Base-by-base conservation (phyloP, 2,113 vertebrate species). In the Leptodactylus fuscus region DNA sequence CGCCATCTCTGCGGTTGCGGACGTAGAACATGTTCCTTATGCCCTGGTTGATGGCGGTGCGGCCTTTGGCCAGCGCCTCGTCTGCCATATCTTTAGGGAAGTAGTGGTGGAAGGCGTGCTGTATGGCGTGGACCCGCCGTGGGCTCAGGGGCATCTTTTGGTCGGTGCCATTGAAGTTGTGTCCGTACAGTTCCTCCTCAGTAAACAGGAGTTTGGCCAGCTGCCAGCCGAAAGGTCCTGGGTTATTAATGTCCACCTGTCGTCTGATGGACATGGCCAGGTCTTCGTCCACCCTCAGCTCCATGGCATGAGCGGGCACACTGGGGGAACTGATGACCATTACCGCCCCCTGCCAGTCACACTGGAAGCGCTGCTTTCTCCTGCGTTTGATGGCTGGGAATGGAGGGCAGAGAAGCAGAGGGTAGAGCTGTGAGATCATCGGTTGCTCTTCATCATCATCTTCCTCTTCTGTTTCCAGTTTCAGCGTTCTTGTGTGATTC, bases 11-110 rank as follows among this genome's bases (percentile, higher is more conserved):
- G 0, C 83, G 83, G 48, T 79, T 85, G 29, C 83, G 83, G 1
- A 85, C 83, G 38, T 85, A 85, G 41, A 85, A 85, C 83, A 85
- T 85, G 62, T 85, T 85, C 62, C 83, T 69, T 44, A 85, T 85
- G 0, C 83, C 83, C 75, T 85, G 83, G 48, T 85, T 85, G 20
- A 85, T 85, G 15, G 83, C 83, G 0, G 83, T 85, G 44, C 83
- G 58, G 11, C 83, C 83, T 55, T 79, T 85, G 46, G 83, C 83
- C 22, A 85, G 48, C 5, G 83, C 83, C 48, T 85, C 83, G 5
- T 85, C 83, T 18, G 75, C 83, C 18, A 78, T 55, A 27, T 85
- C 83, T 70, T 70, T 85, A 6, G 83, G 83, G 48, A 85, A 85
- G 62, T 79, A 85, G 46, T 85, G 75, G 20, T 85, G 83, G 10